A percentile compares a stretch with the other conserved stretches of the same genome.
phyloP scores from a whole-genome alignment of 2,113 vertebrate species.

The Shinisaurus crocodilurus region DNA sequence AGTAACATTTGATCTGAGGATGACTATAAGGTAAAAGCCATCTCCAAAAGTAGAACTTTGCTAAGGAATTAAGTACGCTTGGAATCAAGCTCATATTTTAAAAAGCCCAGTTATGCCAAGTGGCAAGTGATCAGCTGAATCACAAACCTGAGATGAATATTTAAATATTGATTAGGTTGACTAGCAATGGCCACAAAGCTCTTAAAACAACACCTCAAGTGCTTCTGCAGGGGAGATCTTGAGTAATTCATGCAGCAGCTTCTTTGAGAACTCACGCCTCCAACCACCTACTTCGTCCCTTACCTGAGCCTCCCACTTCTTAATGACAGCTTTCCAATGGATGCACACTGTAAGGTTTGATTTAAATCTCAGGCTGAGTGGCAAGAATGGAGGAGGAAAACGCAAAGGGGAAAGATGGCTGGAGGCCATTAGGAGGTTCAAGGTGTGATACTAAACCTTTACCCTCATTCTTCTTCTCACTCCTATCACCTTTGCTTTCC shows the following conservation, averaged over 20 bases:
- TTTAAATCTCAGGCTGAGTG: neutral
- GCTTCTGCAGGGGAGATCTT: neutral
- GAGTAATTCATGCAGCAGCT: neutral
- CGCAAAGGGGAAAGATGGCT: neutral
- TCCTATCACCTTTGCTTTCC: neutral
- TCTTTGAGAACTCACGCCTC: neutral
- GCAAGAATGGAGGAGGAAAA: neutral
- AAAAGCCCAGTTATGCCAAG: accelerated
- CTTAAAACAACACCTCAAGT: neutral
- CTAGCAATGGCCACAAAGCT: neutral
- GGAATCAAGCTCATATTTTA: neutral
- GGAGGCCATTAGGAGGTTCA: neutral
- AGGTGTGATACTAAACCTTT: neutral
- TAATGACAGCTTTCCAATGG: neutral
- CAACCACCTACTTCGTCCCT: neutral
- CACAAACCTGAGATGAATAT: neutral
- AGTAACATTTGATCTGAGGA: neutral
- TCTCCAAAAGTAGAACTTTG: neutral
- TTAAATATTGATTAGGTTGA: neutral
- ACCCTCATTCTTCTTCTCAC: neutral
- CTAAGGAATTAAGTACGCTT: slow-evolving; percentile 28
- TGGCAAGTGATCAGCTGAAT: neutral
- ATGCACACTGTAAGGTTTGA: neutral
- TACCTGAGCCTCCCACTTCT: neutral
- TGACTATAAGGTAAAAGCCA: neutral